Percentiles rank a stretch among this genome's conserved stretches.
Conservation (phyloP, 2,113 vertebrate genomes). For the Heterotilapia buettikoferi region DNA sequence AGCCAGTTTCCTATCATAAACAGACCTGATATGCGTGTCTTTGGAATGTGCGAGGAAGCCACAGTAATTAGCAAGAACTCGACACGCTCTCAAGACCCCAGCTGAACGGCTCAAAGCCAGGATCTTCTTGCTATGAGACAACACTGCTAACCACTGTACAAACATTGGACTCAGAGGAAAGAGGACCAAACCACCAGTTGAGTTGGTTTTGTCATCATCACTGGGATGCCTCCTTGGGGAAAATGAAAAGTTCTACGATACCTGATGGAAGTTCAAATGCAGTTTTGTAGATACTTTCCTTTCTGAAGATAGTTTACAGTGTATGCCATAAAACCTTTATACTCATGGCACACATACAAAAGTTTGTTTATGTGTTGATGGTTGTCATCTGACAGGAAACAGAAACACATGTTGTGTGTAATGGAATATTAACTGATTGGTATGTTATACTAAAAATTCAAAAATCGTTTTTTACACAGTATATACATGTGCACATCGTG, state of each 20-base stretch:
- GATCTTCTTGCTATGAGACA: too few species aligned
- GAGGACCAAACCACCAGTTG: too few species aligned
- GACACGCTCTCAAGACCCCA: too few species aligned
- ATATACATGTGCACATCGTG: not conserved
- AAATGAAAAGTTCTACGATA: not conserved
- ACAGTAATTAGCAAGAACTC: too few species aligned
- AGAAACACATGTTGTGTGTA: not conserved
- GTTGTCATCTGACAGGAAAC: not conserved
- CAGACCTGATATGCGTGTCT: not conserved
- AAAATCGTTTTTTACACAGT: too few species aligned
- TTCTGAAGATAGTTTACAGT: not conserved
- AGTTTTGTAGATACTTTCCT: not conserved
- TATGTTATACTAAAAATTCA: not conserved
- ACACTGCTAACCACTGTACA: too few species aligned
- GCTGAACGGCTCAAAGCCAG: too few species aligned
- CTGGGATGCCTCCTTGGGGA: not conserved
- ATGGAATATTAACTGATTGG: not conserved
- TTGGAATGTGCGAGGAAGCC: too few species aligned
- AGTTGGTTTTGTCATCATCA: too few species aligned
- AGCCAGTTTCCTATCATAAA: not conserved
- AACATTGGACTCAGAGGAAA: too few species aligned
- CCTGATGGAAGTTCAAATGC: not conserved
- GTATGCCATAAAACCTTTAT: not conserved
- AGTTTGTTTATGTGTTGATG: not conserved
- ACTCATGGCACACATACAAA: not conserved